phyloP scores from a whole-genome alignment of 2,113 vertebrate species.

The Saimiri boliviensis region DNA sequence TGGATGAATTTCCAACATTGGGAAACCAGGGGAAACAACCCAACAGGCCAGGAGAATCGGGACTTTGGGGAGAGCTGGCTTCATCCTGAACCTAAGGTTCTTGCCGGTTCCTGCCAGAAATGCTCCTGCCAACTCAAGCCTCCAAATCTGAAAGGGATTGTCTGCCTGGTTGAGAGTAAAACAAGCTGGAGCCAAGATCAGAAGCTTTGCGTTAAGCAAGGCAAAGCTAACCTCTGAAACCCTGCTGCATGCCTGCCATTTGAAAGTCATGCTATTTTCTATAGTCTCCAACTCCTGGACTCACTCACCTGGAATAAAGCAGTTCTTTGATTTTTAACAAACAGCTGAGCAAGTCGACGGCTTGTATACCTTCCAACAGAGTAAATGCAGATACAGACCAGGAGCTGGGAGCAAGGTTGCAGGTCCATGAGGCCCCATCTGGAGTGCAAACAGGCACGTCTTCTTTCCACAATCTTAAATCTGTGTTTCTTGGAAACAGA shows the following conservation, averaged over 20 bases:
- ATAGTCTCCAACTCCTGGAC: not conserved
- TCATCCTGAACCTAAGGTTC: not conserved
- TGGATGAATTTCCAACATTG: not conserved
- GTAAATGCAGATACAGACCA: not conserved
- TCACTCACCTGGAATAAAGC: slow-evolving; percentile 40
- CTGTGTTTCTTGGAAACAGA: not conserved
- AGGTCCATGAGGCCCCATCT: not conserved
- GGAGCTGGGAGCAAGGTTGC: not conserved
- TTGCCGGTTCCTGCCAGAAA: not conserved
- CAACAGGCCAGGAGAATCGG: not conserved
- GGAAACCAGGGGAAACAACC: slow-evolving; percentile 16
- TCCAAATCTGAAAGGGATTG: not conserved
- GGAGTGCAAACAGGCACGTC: not conserved
- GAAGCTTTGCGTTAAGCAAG: slow-evolving; percentile 51
- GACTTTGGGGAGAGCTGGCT: not conserved
- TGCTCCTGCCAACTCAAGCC: not conserved
- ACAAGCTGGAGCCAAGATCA: not conserved
- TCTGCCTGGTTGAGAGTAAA: not conserved
- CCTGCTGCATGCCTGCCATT: not conserved
- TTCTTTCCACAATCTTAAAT: not conserved
- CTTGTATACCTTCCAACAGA: not conserved
- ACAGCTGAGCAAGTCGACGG: not conserved
- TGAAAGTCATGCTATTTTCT: slow-evolving; percentile 4
- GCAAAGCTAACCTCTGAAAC: not conserved
- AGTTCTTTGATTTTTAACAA: slow-evolving; percentile 51